Conservation (phyloP, 2,797 vertebrate species). For the Gymnoscopelus braueri region DNA sequence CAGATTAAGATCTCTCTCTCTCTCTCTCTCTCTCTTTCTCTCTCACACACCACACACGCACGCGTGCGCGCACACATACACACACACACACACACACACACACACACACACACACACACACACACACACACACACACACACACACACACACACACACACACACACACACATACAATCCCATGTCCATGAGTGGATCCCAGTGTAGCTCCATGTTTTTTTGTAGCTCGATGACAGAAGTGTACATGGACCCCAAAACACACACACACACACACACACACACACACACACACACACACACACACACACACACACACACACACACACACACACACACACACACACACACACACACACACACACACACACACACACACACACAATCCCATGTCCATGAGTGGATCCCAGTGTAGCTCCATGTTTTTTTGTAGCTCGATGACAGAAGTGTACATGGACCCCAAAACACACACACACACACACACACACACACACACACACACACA, state of each 20-base stretch:
- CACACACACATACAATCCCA: not conserved
- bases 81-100: slow-evolving; percentile 9
- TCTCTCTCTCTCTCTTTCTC: slow-evolving; percentile 35
- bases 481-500: slow-evolving; percentile 30
- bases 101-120: slow-evolving; percentile 8
- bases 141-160: slow-evolving; percentile 33
- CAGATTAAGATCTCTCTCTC: slow-evolving; percentile 61
- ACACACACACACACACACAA: slow-evolving; percentile 1
- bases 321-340: slow-evolving; percentile 1
- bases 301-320: slow-evolving; percentile 11
- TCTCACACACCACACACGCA: slow-evolving; percentile 27
- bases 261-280: slow-evolving; percentile 33
- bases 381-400: slow-evolving; percentile 36
- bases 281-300: slow-evolving; percentile 5
- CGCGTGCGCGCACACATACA: slow-evolving; percentile 26
- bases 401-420: slow-evolving; percentile 61
- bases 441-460: slow-evolving; percentile 39
- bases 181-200: slow-evolving; percentile 54
- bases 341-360: slow-evolving; percentile 20
- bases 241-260: slow-evolving; percentile 8
- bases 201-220: slow-evolving; percentile 61
- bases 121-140: not conserved
- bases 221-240: slow-evolving; percentile 66
- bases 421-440: slow-evolving; percentile 68
- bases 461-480: slow-evolving; percentile 22